Evolutionary conservation across 2,113 vertebrate species (phyloP).

Genomic region (Hipposideros armiger): DNA sequence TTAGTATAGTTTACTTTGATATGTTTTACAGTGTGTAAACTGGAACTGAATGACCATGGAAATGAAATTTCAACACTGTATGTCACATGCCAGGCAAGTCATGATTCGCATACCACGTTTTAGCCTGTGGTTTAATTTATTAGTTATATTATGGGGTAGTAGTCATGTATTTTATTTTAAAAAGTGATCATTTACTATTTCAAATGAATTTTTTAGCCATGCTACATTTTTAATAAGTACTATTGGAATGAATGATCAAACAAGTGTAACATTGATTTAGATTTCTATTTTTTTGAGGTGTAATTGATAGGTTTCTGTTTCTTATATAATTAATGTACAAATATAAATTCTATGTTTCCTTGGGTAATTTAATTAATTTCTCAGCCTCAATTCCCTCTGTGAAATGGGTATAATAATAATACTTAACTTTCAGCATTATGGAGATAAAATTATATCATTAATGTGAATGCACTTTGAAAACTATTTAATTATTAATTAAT

Average conservation of each 20-base stretch:
- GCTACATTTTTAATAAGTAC: slow-evolving; percentile 37
- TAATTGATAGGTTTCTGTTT: not conserved
- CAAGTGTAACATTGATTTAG: slow-evolving; percentile 2
- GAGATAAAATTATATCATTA: slow-evolving; percentile 16
- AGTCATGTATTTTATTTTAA: slow-evolving; percentile 24
- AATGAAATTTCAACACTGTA: slow-evolving; percentile 58
- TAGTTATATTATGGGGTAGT: slow-evolving; percentile 20
- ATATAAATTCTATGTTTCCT: slow-evolving; percentile 2
- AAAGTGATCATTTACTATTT: slow-evolving; percentile 55
- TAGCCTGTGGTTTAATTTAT: slow-evolving; percentile 61
- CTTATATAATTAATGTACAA: not conserved
- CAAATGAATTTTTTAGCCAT: slow-evolving; percentile 34
- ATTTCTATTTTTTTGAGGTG: slow-evolving; percentile 13
- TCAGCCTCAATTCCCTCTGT: not conserved
- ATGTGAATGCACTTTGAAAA: not conserved
- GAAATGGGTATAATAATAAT: not conserved
- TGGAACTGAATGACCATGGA: not conserved
- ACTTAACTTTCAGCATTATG: not conserved
- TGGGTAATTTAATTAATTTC: not conserved
- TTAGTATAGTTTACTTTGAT: not conserved
- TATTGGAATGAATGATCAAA: slow-evolving; percentile 12
- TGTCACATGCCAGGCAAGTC: slow-evolving; percentile 37
- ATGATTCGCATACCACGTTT: slow-evolving; percentile 43
- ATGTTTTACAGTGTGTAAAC: not conserved
- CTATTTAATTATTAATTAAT: not conserved